These are phyloP conservation scores for Sipunculus nudus DNA, from an alignment of 2,888 invertebrate genomes.

Conservation along the genomic window DNA sequence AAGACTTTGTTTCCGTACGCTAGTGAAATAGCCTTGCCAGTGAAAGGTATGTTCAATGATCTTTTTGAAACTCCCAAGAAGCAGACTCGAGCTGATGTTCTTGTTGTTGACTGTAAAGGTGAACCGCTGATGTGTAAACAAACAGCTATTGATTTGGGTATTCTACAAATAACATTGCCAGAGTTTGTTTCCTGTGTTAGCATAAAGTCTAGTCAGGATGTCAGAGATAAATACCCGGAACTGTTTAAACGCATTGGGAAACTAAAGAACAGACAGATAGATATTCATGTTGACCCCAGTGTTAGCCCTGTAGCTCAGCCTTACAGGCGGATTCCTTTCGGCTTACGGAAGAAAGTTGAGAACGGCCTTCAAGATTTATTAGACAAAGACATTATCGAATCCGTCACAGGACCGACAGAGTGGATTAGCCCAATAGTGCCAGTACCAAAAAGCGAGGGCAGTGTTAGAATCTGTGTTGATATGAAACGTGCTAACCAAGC, in stretches of 20 bases:
- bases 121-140: too few relatives aligned
- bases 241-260: conserved; percentile 9
- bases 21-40: too few relatives aligned
- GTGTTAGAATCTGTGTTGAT: conserved; percentile 34
- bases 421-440: conserved; percentile 36
- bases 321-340: background rate
- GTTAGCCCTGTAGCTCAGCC: conserved; percentile 4
- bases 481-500: conserved; percentile 35
- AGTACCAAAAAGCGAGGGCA: conserved; percentile 28
- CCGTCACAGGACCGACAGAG: conserved; percentile 21
- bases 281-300: background rate
- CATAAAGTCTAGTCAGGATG: too few relatives aligned
- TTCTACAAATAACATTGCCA: too few relatives aligned
- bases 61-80: too few relatives aligned
- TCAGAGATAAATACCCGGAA: too few relatives aligned
- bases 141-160: too few relatives aligned
- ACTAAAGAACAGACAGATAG: conserved; percentile 7
- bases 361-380: background rate
- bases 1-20: too few relatives aligned
- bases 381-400: conserved; percentile 26
- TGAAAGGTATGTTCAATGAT: too few relatives aligned
- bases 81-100: too few relatives aligned
- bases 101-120: too few relatives aligned
- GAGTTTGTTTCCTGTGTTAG: too few relatives aligned
- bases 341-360: conserved; percentile 1